Percentiles rank a stretch among this genome's conserved stretches.
These are phyloP conservation scores for Aurelia sp. DNA, from an alignment of 30 jellyfish, hydroid and myxozoan species.

Conservation along the genomic window DNA sequence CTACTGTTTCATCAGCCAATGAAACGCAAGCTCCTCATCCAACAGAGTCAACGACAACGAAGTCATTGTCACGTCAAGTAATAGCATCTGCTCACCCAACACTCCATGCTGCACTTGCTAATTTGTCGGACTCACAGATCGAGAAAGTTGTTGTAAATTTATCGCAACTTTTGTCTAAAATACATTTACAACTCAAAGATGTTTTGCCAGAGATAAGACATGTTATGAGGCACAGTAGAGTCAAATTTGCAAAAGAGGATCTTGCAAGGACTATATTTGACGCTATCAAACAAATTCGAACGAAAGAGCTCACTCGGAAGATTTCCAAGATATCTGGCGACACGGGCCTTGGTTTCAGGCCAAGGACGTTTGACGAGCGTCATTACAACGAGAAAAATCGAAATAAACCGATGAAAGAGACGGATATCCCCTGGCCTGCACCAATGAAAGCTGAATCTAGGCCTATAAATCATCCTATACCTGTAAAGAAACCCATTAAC, in stretches of 20 bases:
- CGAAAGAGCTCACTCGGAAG: conserved; percentile 29
- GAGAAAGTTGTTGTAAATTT: conserved; percentile 34
- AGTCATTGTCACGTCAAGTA: neutral
- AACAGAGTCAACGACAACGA: conserved; percentile 5
- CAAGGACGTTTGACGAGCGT: neutral
- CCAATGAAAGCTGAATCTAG: neutral
- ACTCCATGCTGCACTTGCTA: conserved; percentile 43
- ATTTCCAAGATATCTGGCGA: conserved; percentile 18
- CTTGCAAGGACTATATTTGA: conserved; percentile 50
- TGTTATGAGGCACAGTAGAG: conserved; percentile 47
- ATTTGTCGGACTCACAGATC: conserved; percentile 14
- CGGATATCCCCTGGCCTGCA: neutral
- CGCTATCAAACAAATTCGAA: conserved; percentile 27
- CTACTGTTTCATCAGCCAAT: neutral
- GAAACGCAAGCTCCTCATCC: neutral
- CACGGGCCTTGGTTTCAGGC: neutral
- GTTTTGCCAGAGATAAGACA: conserved; percentile 60
- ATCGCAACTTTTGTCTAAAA: conserved; percentile 21
- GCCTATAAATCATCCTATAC: neutral
- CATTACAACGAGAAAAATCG: neutral
- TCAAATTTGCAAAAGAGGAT: conserved; percentile 4
- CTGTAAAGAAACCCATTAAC: neutral
- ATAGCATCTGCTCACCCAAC: conserved; percentile 27
- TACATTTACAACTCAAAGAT: conserved; percentile 55
- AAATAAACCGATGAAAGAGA: neutral